Evolutionary conservation across 2,888 invertebrate species (phyloP), one percentile per base, ranked within the genome.

Genomic region (Drosophila infuscata): DNA sequence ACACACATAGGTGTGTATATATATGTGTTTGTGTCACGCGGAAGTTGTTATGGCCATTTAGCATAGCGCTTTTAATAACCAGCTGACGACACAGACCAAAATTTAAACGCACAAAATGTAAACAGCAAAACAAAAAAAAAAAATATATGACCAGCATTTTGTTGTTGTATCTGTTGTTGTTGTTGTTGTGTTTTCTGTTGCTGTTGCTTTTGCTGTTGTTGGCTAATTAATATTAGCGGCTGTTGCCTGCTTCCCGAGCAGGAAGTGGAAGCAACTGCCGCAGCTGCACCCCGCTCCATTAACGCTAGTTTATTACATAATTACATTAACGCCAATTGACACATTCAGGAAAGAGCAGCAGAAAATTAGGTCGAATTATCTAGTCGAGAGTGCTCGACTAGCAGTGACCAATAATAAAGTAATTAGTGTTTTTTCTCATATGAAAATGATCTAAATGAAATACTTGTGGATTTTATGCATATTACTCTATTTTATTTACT

Each of bases 21-120:
- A 58, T 43, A 67, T 73, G 66, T 62, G 78, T 71, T 66, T 73
- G 73, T 71, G 70, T 41, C 67, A 54, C 57, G 59, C 90, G 83
- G 87, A 87, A 86, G 83, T 90, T 83, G 89, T 90, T 88, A 88
- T 74, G 82, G 72, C 90, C 90, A 86, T 89, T 85, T 85, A 84
- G 90, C 88, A 76, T 73, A 73, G 82, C 66, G 51, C 54, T 70
- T 65, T 74, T 70, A 81, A 81, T 73, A 61, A 68, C 68, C 76
- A 71, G 62, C 79, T 64, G 76, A 76, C 66, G 70, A 79, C 75
- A 70, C 64, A 30, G 54, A 52, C 64, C 35, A 48, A 52, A 63
- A 76, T 54, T 61, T 52, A 65, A 71, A 57, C 62, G 49, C 43
- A 52, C 11, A 66, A 70, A 71, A 74, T 70, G 77, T 76, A 77